Evolutionary conservation across 2,113 vertebrate genomes (phyloP).

Genomic region (Scomber colias): DNA sequence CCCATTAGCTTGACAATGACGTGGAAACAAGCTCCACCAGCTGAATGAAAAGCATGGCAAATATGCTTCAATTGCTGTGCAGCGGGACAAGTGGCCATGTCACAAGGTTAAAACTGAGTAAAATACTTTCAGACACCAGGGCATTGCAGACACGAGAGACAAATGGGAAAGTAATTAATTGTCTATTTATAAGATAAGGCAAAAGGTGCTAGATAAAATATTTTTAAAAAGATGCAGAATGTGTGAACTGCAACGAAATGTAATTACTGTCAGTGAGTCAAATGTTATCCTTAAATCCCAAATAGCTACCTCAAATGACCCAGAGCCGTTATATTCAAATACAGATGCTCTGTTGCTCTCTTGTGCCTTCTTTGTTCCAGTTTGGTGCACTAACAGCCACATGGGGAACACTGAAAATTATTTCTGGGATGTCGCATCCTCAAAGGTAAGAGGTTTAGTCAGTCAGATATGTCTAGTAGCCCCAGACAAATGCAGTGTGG

Average conservation of each 20-base stretch:
- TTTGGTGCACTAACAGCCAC: neutral
- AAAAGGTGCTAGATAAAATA: neutral
- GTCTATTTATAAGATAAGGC: neutral
- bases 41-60: conserved; percentile 61
- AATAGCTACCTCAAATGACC: conserved; percentile 9
- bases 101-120: conserved; percentile 37
- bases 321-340: conserved; percentile 5
- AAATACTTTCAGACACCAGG: conserved; percentile 11
- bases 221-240: neutral
- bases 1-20: conserved; percentile 65
- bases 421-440: conserved; percentile 25
- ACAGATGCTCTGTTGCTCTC: neutral
- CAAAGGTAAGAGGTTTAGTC: conserved; percentile 4
- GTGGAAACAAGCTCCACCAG: conserved; percentile 62
- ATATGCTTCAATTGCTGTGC: conserved; percentile 57
- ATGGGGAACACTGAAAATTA: conserved; percentile 1
- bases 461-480: too few relatives aligned
- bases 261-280: neutral
- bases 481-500: too few relatives aligned
- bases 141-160: neutral
- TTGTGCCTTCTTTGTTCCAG: conserved; percentile 31
- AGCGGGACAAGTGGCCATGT: conserved; percentile 31
- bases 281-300: neutral
- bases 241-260: neutral
- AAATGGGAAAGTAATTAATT: neutral